Percentiles rank a stretch among this genome's conserved stretches.
Evolutionary conservation across 2,797 vertebrate genomes (phyloP).

Genomic region (Centroberyx gerrardi): DNA sequence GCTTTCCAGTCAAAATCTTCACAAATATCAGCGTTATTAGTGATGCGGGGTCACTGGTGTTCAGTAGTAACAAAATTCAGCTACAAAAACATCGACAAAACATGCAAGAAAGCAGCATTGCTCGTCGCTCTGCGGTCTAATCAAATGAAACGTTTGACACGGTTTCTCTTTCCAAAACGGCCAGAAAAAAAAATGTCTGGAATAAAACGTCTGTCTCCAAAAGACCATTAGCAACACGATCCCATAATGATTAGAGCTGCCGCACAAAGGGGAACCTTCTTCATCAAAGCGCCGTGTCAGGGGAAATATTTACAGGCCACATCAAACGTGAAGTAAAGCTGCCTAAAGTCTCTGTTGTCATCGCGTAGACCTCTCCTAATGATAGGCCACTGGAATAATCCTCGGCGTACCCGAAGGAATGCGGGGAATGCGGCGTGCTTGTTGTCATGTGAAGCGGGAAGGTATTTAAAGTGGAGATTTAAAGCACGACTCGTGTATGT

Average conservation of each 20-base stretch:
- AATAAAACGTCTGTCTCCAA: conserved; percentile 43
- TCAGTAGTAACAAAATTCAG: too few relatives aligned
- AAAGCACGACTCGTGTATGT: conserved; percentile 61
- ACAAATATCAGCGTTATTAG: too few relatives aligned
- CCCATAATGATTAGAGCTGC: conserved; percentile 51
- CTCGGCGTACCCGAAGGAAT: conserved; percentile 68
- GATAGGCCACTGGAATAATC: conserved; percentile 76
- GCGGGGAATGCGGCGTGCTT: conserved; percentile 67
- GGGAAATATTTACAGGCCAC: conserved; percentile 76
- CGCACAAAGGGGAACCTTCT: conserved; percentile 62
- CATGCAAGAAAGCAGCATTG: neutral
- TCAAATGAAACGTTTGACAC: conserved; percentile 31
- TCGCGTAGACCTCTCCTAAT: conserved; percentile 71
- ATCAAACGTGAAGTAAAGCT: conserved; percentile 72
- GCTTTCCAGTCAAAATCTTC: neutral
- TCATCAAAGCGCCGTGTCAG: conserved; percentile 47
- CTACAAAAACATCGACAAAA: neutral
- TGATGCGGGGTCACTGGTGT: too few relatives aligned
- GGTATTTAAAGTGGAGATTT: conserved; percentile 80
- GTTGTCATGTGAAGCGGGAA: conserved; percentile 70
- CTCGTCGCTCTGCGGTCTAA: neutral
- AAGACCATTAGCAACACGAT: conserved; percentile 63
- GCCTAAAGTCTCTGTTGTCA: conserved; percentile 75
- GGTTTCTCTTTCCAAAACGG: conserved; percentile 3
- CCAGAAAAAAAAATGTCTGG: conserved; percentile 30